Evolutionary conservation across 1,140 invertebrate species (phyloP), one percentile per base, ranked within the genome.

Genomic region (Dysdera silvatica): DNA sequence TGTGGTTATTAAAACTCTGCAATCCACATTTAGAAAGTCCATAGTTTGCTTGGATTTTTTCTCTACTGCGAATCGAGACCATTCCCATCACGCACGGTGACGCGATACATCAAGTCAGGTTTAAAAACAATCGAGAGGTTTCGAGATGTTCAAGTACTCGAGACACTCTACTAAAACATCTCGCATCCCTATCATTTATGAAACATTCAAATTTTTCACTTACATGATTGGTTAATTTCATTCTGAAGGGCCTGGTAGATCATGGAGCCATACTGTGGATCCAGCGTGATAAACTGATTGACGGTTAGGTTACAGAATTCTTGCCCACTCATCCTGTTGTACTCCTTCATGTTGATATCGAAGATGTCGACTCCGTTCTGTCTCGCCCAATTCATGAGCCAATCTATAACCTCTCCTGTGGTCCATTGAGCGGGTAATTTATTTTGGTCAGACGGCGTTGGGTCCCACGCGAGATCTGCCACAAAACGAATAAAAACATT

Each of bases 371-470:
- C 47, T 12, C 55, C 51, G 4, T 60, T 55, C 26, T 67, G 47
- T 23, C 53, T 45, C 4, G 69, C 67, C 69, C 69, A 70, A 20
- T 41, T 52, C 2, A 66, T 45, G n/a, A 70, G 59, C 67, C 67
- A 70, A 7, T 70, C 67, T 28, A 63, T 47, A 8, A 68, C 65
- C 28, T 70, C 69, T 10, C 20, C 31, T 33, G 61, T 47, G 24
- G 41, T 60, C 69, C 69, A 70, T 37, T 70, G 67, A 3, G 67
- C 61, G 2, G 69, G 69, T n/a, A 53, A 48, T 20, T 67, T 66
- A 14, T 3, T 40, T 23, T 60, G 49, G 61, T 61, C 68, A 7
- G 58, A 40, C 3, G 57, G 61, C 10, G 66, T 37, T n/a, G 40
- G 26, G 10, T 63, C 61, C 61, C 61, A 63, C 5, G 47, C 23